These are phyloP conservation scores for Drosophila eohydei DNA, from an alignment of 2,888 invertebrate species.

Conservation along the genomic window DNA sequence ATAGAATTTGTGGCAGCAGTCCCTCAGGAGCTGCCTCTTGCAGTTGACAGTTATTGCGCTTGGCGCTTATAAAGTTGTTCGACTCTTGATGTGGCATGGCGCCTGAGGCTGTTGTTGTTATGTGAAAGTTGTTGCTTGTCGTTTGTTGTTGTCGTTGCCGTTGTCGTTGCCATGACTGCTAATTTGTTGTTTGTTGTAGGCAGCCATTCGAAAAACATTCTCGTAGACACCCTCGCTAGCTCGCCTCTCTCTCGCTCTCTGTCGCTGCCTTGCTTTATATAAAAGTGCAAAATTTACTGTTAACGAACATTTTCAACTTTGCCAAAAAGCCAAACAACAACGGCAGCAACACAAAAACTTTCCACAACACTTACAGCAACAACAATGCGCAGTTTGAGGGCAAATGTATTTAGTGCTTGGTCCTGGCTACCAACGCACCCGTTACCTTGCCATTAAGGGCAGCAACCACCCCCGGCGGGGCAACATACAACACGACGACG, in stretches of 20 bases:
- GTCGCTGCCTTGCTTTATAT: slow-evolving; percentile 30
- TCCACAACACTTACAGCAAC: slow-evolving; percentile 74
- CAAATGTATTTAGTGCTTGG: slow-evolving; percentile 78
- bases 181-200: slow-evolving; percentile 79
- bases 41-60: slow-evolving; percentile 65
- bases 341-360: slow-evolving; percentile 78
- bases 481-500: slow-evolving; percentile 38
- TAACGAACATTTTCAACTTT: slow-evolving; percentile 78
- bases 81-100: slow-evolving; percentile 21
- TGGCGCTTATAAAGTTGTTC: slow-evolving; percentile 74
- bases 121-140: slow-evolving; percentile 52
- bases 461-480: slow-evolving; percentile 67
- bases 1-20: slow-evolving; percentile 52
- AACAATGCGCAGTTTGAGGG: slow-evolving; percentile 61
- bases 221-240: slow-evolving; percentile 48
- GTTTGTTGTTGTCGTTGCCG: slow-evolving; percentile 55
- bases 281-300: slow-evolving; percentile 77
- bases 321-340: slow-evolving; percentile 81
- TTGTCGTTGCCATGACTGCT: slow-evolving; percentile 74
- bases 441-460: slow-evolving; percentile 67
- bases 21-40: slow-evolving; percentile 34
- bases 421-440: slow-evolving; percentile 32
- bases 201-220: slow-evolving; percentile 72
- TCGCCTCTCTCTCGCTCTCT: slow-evolving; percentile 6
- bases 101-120: slow-evolving; percentile 50